Percentiles rank a stretch among this genome's conserved stretches.
These are phyloP conservation scores for Ceyx cyanopectus DNA, from an alignment of 2,113 vertebrate species.

Conservation along the genomic window DNA sequence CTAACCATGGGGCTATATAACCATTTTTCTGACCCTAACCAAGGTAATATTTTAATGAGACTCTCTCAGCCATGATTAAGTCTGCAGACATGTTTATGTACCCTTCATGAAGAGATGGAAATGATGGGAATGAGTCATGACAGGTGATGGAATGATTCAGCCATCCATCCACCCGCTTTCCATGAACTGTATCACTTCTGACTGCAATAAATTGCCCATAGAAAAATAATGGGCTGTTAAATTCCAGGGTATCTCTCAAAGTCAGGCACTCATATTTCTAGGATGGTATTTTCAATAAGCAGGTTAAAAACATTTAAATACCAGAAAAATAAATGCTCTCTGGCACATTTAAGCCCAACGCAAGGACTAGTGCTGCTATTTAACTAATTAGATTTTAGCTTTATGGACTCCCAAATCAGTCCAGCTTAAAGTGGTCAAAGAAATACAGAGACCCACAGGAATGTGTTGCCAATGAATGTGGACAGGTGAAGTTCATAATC, in stretches of 20 bases:
- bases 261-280: slow-evolving; percentile 26
- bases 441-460: slow-evolving; percentile 15
- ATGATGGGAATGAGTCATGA: slow-evolving; percentile 69
- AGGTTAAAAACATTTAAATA: slow-evolving; percentile 1
- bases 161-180: slow-evolving; percentile 31
- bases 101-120: slow-evolving; percentile 28
- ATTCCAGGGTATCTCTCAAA: slow-evolving; percentile 61
- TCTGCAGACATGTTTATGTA: slow-evolving; percentile 51
- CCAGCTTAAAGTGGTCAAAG: background rate
- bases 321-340: background rate
- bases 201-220: slow-evolving; percentile 63
- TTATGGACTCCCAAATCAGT: background rate
- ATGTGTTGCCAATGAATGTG: background rate
- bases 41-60: slow-evolving; percentile 45
- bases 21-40: background rate
- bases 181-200: slow-evolving; percentile 55
- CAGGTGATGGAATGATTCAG: slow-evolving; percentile 69
- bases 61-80: background rate
- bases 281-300: slow-evolving; percentile 18
- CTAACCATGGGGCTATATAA: background rate
- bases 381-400: slow-evolving; percentile 8
- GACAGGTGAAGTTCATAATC: slow-evolving; percentile 5
- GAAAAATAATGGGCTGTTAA: slow-evolving; percentile 69
- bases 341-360: background rate
- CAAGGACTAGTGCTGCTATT: background rate